Conservation (phyloP, 2,113 vertebrate genomes). For the Guaruba guarouba region DNA sequence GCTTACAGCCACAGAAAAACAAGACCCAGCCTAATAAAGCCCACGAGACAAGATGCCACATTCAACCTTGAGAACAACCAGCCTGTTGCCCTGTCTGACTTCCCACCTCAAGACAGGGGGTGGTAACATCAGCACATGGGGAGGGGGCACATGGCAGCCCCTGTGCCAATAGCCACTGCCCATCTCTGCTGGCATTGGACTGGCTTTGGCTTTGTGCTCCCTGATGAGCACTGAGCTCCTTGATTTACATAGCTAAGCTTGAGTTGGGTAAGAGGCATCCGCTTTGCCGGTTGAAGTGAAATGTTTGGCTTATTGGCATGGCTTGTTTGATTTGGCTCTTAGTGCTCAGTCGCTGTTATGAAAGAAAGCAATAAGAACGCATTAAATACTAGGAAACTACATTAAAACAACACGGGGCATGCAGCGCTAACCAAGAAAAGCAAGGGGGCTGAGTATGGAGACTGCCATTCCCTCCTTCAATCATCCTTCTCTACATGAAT, state of each 20-base stretch:
- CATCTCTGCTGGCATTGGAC: neutral
- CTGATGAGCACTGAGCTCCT: neutral
- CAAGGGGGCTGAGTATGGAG: neutral
- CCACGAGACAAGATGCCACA: neutral
- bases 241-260: neutral
- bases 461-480: neutral
- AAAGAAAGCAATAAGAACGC: conserved; percentile 51
- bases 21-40: neutral
- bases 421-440: conserved; percentile 9
- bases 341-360: neutral
- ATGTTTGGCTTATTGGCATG: conserved; percentile 38
- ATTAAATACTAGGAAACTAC: conserved; percentile 41
- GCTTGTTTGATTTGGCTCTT: conserved; percentile 61
- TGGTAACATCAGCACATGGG: neutral
- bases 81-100: neutral
- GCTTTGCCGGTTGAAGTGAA: conserved; percentile 13
- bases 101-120: neutral
- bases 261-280: neutral
- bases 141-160: neutral
- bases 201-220: neutral
- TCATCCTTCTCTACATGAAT: neutral
- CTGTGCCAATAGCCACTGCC: neutral
- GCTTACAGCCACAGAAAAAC: neutral
- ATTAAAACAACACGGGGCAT: conserved; percentile 20
- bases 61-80: neutral